Evolutionary conservation across 1,140 invertebrate species (phyloP), one percentile per base, ranked within the genome.

Genomic region (Calliphora vicina): DNA sequence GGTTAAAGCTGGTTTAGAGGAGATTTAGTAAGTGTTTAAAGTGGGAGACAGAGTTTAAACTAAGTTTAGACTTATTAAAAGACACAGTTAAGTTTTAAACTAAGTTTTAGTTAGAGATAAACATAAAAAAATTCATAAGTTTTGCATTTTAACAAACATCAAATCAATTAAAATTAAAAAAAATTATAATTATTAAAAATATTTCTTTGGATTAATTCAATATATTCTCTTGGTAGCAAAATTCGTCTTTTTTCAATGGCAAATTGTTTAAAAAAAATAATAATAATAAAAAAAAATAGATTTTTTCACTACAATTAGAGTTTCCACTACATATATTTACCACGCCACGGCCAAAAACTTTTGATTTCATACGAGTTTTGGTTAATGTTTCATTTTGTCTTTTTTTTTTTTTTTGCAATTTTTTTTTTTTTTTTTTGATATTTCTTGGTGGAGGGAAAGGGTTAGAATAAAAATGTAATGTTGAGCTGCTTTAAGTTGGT

Each of bases 301-400:
- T 8, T 76, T 20, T 78, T 13, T 76, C n/a, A 35, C n/a, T 42
- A 76, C n/a, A 25, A 45, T 12, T 45, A 43, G 13, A 78, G 73
- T 29, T 43, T 78, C 57, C 80, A 81, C 80, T 81, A 81, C 80
- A 81, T 81, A 84, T 84, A 84, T 84, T 84, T 84, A 84, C 84
- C 84, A 84, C 84, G 84, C 82, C 84, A 84, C 84, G 84, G 84
- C 84, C 84, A 82, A 82, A 82, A 84, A 80, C 72, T 82, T 84
- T 83, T 81, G 83, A 83, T 81, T 83, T 83, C 35, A n/a, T n/a
- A n/a, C n/a, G n/a, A n/a, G n/a, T n/a, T 57, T 78, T 83, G 35
- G 29, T n/a, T n/a, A 35, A n/a, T 76, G 27, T 42, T 76, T 76
- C 6, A 43, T 12, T 35, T 67, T 20, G 57, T 3, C 20, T 67